Conservation (phyloP, 2,113 vertebrate genomes). For the Cheilinus undulatus region DNA sequence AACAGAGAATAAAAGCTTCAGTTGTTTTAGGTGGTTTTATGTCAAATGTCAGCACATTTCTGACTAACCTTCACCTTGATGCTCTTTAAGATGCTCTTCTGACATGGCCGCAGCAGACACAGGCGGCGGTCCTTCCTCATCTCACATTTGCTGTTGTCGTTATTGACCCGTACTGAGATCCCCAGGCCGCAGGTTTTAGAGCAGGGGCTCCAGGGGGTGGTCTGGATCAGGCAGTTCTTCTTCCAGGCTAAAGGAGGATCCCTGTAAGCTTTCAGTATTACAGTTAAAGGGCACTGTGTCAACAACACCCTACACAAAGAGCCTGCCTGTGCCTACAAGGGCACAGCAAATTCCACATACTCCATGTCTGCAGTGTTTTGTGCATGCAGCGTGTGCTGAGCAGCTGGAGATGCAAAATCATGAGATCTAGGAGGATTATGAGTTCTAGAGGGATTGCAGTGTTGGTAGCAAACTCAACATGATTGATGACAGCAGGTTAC, state of each 20-base stretch:
- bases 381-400: too few species aligned
- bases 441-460: too few species aligned
- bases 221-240: slow-evolving; percentile 93
- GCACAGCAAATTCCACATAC: too few species aligned
- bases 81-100: slow-evolving; percentile 78
- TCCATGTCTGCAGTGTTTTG: too few species aligned
- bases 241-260: slow-evolving; percentile 91
- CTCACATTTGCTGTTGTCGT: slow-evolving; percentile 92
- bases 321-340: neutral
- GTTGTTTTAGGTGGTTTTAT: too few species aligned
- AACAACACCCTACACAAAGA: slow-evolving; percentile 44
- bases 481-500: too few species aligned
- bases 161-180: slow-evolving; percentile 92
- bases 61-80: slow-evolving; percentile 85
- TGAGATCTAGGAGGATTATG: too few species aligned
- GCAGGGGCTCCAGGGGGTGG: slow-evolving; percentile 93
- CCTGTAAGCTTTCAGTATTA: slow-evolving; percentile 91
- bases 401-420: too few species aligned
- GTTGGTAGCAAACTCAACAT: too few species aligned
- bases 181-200: slow-evolving; percentile 94
- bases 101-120: slow-evolving; percentile 92
- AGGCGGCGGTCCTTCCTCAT: slow-evolving; percentile 92
- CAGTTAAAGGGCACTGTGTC: slow-evolving; percentile 77
- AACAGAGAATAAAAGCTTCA: slow-evolving; percentile 10
- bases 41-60: neutral